These are phyloP conservation scores for Aegotheles bennettii DNA, from an alignment of 2,113 vertebrate genomes.

Conservation along the genomic window DNA sequence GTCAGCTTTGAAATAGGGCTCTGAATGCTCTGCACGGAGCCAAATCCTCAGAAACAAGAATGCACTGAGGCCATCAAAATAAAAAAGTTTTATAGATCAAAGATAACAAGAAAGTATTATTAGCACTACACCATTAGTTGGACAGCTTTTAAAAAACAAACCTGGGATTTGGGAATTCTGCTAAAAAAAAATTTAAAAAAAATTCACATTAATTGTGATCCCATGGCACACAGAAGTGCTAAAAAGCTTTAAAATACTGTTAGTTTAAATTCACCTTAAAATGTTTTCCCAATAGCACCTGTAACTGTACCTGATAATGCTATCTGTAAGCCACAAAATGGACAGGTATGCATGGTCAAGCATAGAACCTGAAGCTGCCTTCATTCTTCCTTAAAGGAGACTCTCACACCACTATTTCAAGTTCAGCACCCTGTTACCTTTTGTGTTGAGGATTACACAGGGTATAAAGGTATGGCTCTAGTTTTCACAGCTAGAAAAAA, in stretches of 20 bases:
- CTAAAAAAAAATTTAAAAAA: too few species aligned
- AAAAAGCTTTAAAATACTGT: not conserved
- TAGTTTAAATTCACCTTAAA: not conserved
- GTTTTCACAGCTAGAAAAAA: not conserved
- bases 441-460: not conserved
- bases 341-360: not conserved
- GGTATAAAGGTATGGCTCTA: not conserved
- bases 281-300: not conserved
- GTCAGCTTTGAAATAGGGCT: not conserved
- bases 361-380: not conserved
- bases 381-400: not conserved
- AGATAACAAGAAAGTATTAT: not conserved
- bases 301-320: not conserved
- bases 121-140: not conserved
- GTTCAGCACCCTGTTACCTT: not conserved
- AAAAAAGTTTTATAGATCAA: not conserved
- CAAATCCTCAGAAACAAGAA: not conserved
- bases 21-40: not conserved
- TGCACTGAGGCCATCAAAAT: not conserved
- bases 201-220: not conserved
- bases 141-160: not conserved
- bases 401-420: not conserved
- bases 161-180: not conserved
- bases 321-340: not conserved
- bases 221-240: not conserved